Evolutionary conservation across 2,797 vertebrate genomes (phyloP), one percentile per base, ranked within the genome.

Genomic region (Euthynnus affinis): DNA sequence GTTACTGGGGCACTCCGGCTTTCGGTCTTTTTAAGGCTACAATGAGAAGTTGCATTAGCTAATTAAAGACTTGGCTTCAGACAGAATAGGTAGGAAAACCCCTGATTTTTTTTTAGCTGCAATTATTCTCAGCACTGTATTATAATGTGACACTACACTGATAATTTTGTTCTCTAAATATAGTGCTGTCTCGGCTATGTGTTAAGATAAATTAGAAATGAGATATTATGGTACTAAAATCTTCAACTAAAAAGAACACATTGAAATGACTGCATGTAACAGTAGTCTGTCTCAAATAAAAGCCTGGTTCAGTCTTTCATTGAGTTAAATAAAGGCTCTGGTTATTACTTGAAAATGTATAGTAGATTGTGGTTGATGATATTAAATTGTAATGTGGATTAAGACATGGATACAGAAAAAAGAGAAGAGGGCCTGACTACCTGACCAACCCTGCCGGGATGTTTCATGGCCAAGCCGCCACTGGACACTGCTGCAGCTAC

Each of bases 401-500:
- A 59, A 76, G 40, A 46, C 7, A 44, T 4, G 2, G 13, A 55
- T 7, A 78, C 23, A 22, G 1, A 29, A 32, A 25, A 40, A 23
- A 14, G 5, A 52, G 5, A n/a, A 37, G 15, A 48, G 9, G 6
- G 40, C 1, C 2, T 9, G 20, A 76, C 84, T 93, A 99, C 98
- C 96, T 99, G 98, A 76, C 98, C 98, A 63, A 99, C 97, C 94
- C 98, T 96, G 86, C 98, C 98, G 4, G 98, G 97, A 89, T 99
- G 98, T 88, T 99, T 99, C 95, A 99, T 97, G 48, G 98, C 98
- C 86, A 99, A 94, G 66, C 98, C 98, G 87, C 98, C 98, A 83
- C 98, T 99, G 91, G 98, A 99, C 85, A 99, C 98, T 2, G 98
- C 98, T 83, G 98, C 97, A 76, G 98, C 98, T 23, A 99, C 97